Conservation (phyloP, 53 echinoderm and acorn worm genomes). For the Zoroaster sp. region DNA sequence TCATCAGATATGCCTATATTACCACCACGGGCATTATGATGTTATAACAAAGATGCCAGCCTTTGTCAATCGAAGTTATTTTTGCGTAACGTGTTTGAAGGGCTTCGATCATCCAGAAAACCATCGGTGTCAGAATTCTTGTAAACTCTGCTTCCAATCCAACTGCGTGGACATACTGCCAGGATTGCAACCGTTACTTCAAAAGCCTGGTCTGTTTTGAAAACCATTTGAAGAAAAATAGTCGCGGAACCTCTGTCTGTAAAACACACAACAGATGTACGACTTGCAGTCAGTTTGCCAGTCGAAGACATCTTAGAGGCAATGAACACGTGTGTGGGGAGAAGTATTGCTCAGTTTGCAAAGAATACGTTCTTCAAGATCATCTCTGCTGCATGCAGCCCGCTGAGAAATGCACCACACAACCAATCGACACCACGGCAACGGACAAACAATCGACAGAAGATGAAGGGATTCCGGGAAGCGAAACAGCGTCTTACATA, state of each 20-base stretch:
- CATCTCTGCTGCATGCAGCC: slow-evolving; percentile 13
- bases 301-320: not conserved
- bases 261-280: not conserved
- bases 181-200: not conserved
- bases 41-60: slow-evolving; percentile 52
- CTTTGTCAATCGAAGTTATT: slow-evolving; percentile 46
- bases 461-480: not conserved
- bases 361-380: slow-evolving; percentile 1
- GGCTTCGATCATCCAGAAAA: too few species aligned
- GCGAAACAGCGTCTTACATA: not conserved
- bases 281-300: not conserved
- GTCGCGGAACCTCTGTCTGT: not conserved
- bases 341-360: slow-evolving; percentile 26
- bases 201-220: slow-evolving; percentile 45
- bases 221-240: not conserved
- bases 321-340: slow-evolving; percentile 15
- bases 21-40: slow-evolving; percentile 47
- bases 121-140: too few species aligned
- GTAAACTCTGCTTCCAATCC: too few species aligned
- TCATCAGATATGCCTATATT: slow-evolving; percentile 22
- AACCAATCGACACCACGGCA: too few species aligned
- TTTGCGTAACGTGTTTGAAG: slow-evolving; percentile 51
- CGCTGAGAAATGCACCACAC: not conserved
- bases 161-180: too few species aligned
- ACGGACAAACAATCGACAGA: not conserved